Conservation (phyloP, 2,888 invertebrate species). For the Drosophila trichaetosa region DNA sequence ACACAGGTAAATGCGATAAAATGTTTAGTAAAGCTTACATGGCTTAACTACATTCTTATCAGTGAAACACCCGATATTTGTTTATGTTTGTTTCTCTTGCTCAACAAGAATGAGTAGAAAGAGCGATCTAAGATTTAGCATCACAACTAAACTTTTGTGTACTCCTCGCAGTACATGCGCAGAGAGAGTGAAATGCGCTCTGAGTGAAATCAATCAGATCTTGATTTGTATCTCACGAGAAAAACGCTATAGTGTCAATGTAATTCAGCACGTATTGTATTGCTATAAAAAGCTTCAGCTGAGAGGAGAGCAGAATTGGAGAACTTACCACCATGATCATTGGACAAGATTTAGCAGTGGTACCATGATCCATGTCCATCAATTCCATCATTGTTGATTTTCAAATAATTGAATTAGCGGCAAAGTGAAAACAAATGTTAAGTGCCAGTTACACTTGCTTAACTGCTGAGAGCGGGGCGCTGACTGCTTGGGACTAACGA, state of each 20-base stretch:
- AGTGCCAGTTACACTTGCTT: slow-evolving; percentile 53
- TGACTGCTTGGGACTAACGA: slow-evolving; percentile 58
- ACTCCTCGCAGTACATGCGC: slow-evolving; percentile 1
- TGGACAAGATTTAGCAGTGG: slow-evolving; percentile 67
- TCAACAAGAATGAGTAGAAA: slow-evolving; percentile 30
- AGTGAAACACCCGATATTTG: slow-evolving; percentile 46
- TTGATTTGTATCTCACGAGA: slow-evolving; percentile 19
- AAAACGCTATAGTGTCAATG: background rate
- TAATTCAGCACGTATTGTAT: background rate
- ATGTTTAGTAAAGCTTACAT: background rate
- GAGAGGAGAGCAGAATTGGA: slow-evolving; percentile 1
- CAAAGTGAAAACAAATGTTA: slow-evolving; percentile 11
- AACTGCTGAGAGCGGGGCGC: slow-evolving; percentile 58
- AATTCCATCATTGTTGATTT: slow-evolving; percentile 29
- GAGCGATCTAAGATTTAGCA: slow-evolving; percentile 27
- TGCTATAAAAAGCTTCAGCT: slow-evolving; percentile 1
- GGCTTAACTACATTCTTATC: slow-evolving; percentile 2
- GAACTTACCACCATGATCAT: slow-evolving; percentile 84
- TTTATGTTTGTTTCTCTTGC: slow-evolving; percentile 14
- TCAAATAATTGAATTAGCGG: slow-evolving; percentile 8
- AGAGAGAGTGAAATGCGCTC: slow-evolving; percentile 21
- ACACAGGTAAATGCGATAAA: slow-evolving; percentile 6
- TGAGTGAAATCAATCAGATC: slow-evolving; percentile 31
- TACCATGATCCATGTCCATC: slow-evolving; percentile 25
- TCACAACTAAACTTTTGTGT: slow-evolving; percentile 3